Percentiles rank a stretch among this genome's conserved stretches.
Evolutionary conservation across 2,888 invertebrate species (phyloP).

Genomic region (Apoderus coryli): DNA sequence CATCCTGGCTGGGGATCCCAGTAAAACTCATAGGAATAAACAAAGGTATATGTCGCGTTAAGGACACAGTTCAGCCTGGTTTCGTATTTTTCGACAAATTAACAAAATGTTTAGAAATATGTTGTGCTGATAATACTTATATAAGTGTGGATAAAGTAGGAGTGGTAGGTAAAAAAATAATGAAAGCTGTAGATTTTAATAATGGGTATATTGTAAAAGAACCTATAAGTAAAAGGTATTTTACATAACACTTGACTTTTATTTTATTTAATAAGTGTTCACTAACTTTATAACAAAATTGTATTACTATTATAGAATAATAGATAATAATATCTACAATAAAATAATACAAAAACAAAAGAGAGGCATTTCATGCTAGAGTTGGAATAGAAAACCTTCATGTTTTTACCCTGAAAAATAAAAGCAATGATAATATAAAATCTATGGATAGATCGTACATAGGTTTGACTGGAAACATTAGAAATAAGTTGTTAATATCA

Average conservation of each 20-base stretch:
- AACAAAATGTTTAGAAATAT: constrained; percentile 43
- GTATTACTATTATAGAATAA: too few species aligned
- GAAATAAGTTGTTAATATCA: too few species aligned
- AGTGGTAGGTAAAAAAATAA: constrained; percentile 52
- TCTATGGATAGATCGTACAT: too few species aligned
- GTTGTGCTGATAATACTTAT: constrained; percentile 50
- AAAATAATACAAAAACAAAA: too few species aligned
- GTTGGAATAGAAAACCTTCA: too few species aligned
- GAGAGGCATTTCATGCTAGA: too few species aligned
- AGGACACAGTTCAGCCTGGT: constrained; percentile 34
- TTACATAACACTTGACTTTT: constrained; percentile 24
- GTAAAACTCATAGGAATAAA: constrained; percentile 45
- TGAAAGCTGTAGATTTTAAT: constrained; percentile 68
- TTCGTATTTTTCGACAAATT: constrained; percentile 42
- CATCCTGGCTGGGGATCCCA: constrained; percentile 42
- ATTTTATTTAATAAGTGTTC: constrained; percentile 1
- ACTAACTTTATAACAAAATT: too few species aligned
- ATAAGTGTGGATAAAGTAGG: constrained; percentile 50
- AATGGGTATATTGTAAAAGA: constrained; percentile 67
- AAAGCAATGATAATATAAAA: too few species aligned
- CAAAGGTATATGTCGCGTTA: constrained; percentile 3
- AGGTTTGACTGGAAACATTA: too few species aligned
- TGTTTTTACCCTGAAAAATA: too few species aligned
- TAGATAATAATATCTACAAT: too few species aligned
- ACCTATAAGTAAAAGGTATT: constrained; percentile 28